Evolutionary conservation across 2,113 vertebrate species (phyloP).

Genomic region (Mus musculus): GRCm39 chr2:109390501-109391000

Average conservation of each 20-base stretch:
- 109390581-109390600: neutral
- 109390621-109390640: neutral
- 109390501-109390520: fast-evolving
- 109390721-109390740: neutral
- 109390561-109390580: neutral
- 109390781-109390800: neutral
- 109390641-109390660: neutral
- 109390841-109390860: neutral
- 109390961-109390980: neutral
- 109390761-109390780: neutral
- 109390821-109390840: neutral
- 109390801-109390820: neutral
- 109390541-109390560: neutral
- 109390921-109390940: neutral
- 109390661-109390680: neutral
- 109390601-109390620: neutral
- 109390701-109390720: neutral
- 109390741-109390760: neutral
- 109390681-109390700: neutral
- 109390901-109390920: neutral
- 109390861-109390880: neutral
- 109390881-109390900: neutral
- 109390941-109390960: neutral
- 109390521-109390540: neutral
- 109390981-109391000: neutral